Base-by-base conservation (phyloP, 2,888 invertebrate genomes). In the Pachliopta kotzebuea region DNA sequence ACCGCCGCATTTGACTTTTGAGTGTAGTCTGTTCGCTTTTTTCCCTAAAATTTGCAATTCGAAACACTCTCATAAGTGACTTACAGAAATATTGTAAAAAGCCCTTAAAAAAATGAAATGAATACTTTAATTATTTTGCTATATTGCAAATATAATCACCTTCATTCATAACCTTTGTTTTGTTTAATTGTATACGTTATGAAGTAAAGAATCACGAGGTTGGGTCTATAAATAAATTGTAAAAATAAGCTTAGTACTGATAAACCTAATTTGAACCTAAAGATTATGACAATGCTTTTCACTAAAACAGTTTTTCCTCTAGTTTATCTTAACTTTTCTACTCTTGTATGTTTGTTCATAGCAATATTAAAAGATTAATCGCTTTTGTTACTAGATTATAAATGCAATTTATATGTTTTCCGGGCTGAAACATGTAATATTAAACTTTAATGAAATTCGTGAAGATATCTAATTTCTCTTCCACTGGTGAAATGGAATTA, bases 1-100 rank as follows among this genome's bases (percentile, higher is more conserved):
- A 81, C 86, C 84, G 86, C 90, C 88, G 88, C 87, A 85, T 90
- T 86, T 85, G 89, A 90, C 88, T 90, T 65, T 86, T 84, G 82
- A 89, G 85, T 88, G 86, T 85, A 86, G 86, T 85, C 82, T 79
- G 82, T 83, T 78, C 83, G 85, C 79, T 84, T 88, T 90, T 89
- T 86, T 37, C 14, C 14, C 79, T 79, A 80, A 80, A 88, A 90
- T 90, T 90, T 90, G 90, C 88, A 88, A 91, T 90, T 90, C 86
- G 85, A 88, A 89, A 85, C 81, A 79, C 80, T 81, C 80, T 81
- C 79, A 75, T 80, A 77, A 78, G 77, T 80, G 82, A 83, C n/a
- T 52, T 37, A 26, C n/a, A 17, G 21, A 29, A 45, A n/a, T 6
- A 6, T 45, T n/a, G 7, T 45, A 7, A n/a, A 45, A 4, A n/a